A percentile compares a stretch with the other conserved stretches of the same genome.
Evolutionary conservation across 1,140 invertebrate genomes (phyloP).

Genomic region (Wasmannia auropunctata): DNA sequence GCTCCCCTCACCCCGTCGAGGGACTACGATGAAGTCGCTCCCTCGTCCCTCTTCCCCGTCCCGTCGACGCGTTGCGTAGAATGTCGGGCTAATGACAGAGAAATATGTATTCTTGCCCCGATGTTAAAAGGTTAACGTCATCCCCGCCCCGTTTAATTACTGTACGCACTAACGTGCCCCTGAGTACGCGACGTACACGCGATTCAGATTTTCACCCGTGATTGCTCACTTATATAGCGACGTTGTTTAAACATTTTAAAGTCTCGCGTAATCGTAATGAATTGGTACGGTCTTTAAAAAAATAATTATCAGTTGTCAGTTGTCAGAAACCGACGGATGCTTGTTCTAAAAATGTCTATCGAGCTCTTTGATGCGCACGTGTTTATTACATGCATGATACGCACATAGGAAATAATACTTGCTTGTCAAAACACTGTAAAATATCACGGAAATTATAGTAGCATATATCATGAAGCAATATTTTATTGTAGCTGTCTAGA

Average conservation of each 20-base stretch:
- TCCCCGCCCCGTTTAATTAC: constrained; percentile 38
- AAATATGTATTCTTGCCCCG: constrained; percentile 35
- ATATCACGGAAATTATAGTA: constrained; percentile 34
- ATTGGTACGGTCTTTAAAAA: constrained; percentile 1
- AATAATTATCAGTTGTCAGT: neutral
- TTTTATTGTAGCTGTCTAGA: constrained; percentile 33
- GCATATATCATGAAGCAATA: constrained; percentile 1
- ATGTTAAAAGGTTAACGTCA: constrained; percentile 43
- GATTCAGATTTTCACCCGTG: constrained; percentile 28
- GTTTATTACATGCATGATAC: neutral
- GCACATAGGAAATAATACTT: neutral
- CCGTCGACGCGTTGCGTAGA: neutral
- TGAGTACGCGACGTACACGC: constrained; percentile 18
- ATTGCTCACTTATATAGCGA: constrained; percentile 14
- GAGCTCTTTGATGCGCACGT: neutral
- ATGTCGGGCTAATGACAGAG: constrained; percentile 30
- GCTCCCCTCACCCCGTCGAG: neutral
- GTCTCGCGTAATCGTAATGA: constrained; percentile 1
- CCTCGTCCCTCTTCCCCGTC: neutral
- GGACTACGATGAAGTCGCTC: constrained; percentile 33
- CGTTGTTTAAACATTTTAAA: neutral
- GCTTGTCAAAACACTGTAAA: neutral
- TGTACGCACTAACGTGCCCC: neutral
- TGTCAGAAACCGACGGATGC: neutral
- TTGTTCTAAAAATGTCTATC: neutral